Percentiles rank a stretch among this genome's conserved stretches.
Conservation (phyloP, 2,797 vertebrate species). For the Acanthopagrus latus region DNA sequence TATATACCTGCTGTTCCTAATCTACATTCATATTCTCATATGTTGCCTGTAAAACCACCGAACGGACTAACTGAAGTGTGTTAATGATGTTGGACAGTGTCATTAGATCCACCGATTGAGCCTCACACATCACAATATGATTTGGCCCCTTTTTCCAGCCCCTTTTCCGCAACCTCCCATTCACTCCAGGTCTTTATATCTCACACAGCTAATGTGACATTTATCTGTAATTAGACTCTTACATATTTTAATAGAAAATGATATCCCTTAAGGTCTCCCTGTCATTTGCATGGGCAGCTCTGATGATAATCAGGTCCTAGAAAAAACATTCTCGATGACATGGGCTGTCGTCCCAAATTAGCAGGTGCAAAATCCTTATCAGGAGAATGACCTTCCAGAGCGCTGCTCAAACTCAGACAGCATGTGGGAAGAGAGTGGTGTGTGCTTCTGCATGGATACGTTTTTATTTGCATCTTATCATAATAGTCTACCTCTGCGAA, state of each 20-base stretch:
- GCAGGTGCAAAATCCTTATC: conserved; percentile 76
- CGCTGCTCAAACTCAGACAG: conserved; percentile 53
- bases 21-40: conserved; percentile 47
- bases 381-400: conserved; percentile 79
- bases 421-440: conserved; percentile 35
- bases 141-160: conserved; percentile 28
- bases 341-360: conserved; percentile 84
- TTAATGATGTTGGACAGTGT: conserved; percentile 60
- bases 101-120: conserved; percentile 47
- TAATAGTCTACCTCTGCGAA: not conserved
- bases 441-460: conserved; percentile 11
- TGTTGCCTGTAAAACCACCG: conserved; percentile 45
- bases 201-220: conserved; percentile 85
- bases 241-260: conserved; percentile 86
- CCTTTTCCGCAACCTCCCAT: conserved; percentile 56
- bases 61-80: conserved; percentile 31
- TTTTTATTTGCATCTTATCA: conserved; percentile 16
- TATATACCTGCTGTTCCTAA: not conserved
- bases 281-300: conserved; percentile 86
- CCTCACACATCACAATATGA: conserved; percentile 25
- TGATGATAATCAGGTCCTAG: conserved; percentile 83
- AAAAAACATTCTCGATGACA: conserved; percentile 81
- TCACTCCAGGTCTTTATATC: conserved; percentile 78
- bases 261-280: conserved; percentile 87
- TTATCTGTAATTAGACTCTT: conserved; percentile 87